A percentile compares a stretch with the other conserved stretches of the same genome.
Evolutionary conservation across 1,140 invertebrate species (phyloP).

Genomic region (Anadara kagoshimensis): DNA sequence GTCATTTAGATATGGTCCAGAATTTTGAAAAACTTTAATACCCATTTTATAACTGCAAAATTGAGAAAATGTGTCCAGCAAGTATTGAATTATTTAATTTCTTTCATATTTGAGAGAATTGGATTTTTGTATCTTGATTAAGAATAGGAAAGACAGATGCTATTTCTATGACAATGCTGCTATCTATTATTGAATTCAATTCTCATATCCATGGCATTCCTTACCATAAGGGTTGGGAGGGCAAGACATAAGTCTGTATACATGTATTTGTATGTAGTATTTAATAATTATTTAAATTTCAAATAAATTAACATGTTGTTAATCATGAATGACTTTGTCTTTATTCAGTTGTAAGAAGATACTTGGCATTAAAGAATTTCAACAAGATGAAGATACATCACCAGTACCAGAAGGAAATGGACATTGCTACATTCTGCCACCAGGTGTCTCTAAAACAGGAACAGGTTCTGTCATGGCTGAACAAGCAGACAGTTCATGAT

Average conservation of each 20-base stretch:
- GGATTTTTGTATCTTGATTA: too few species aligned
- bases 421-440: constrained; percentile 17
- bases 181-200: neutral
- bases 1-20: too few species aligned
- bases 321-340: neutral
- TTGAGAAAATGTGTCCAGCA: too few species aligned
- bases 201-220: too few species aligned
- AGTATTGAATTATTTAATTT: too few species aligned
- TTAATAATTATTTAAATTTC: neutral
- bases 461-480: constrained; percentile 15
- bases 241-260: too few species aligned
- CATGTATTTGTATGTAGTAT: too few species aligned
- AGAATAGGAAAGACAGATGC: too few species aligned
- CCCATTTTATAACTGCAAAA: too few species aligned
- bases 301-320: neutral
- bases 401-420: constrained; percentile 7
- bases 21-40: too few species aligned
- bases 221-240: too few species aligned
- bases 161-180: neutral
- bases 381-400: neutral
- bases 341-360: constrained; percentile 19
- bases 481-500: neutral
- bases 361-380: constrained; percentile 6
- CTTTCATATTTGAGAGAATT: too few species aligned
- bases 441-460: constrained; percentile 18